Base-by-base conservation (phyloP, 1,140 invertebrate genomes). In the Heliothis virescens region DNA sequence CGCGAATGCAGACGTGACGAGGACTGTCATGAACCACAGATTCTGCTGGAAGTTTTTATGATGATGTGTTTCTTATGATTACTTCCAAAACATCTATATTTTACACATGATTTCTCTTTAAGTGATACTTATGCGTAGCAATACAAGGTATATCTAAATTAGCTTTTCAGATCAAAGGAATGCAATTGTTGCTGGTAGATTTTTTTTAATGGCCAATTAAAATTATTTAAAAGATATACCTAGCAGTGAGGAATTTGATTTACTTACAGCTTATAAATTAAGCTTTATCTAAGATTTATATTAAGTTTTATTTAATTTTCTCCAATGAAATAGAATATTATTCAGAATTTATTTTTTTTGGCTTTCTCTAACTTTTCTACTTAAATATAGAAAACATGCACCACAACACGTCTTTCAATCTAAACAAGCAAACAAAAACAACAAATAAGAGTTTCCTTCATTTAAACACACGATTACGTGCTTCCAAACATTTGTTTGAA, bases 1-100 rank as follows among this genome's bases (percentile, higher is more conserved):
- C 87, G 83, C 78, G 76, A 69, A 77, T 72, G 79, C 73, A 85
- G 81, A 78, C 79, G 53, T 57, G 15, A 60, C 26, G 57, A 53
- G 41, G 18, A 72, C 41, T 55, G 26, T 79, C 57, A 48, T 50
- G 47, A 60, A 65, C 53, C 47, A 65, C 74, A 65, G 59, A 34
- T 7, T 59, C 47, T 53, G n/a, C 72, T 53, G 1, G 11, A 29
- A 4, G 67, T 53, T 0, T 15, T 52, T 71, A 53, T 71, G 47
- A 63, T 71, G 48, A 71, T 18, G 16, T 29, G 52, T 29, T 48
- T 11, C 63, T 21, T 21, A 21, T 13, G 16, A 13, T 65, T 48
- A 18, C 18, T 18, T 18, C 41, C 16, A 18, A 11, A 41, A 48
- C 2, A 11, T 16, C 3, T 67, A 50, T 67, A 48, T 67, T 16